phyloP scores from a whole-genome alignment of 2,888 invertebrate species.

The Himalopsyche japonica region DNA sequence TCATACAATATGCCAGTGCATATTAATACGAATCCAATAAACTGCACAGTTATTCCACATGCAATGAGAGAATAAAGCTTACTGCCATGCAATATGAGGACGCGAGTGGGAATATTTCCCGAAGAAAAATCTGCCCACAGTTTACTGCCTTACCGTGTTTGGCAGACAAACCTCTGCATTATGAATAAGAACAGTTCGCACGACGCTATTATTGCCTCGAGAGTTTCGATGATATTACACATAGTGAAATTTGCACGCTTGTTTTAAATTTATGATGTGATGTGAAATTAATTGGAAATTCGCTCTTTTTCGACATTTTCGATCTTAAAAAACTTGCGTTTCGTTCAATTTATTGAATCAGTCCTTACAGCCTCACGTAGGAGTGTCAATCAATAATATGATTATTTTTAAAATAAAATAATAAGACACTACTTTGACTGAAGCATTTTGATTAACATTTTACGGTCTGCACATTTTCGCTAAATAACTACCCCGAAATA shows the following conservation, averaged over 20 bases:
- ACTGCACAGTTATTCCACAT: neutral
- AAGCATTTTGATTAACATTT: too few species aligned
- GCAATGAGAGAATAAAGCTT: neutral
- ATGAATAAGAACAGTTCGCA: neutral
- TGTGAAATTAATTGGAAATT: too few species aligned
- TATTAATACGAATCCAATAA: neutral
- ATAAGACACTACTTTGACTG: too few species aligned
- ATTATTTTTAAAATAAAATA: too few species aligned
- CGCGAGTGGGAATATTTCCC: neutral
- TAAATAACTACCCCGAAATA: too few species aligned
- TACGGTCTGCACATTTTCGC: too few species aligned
- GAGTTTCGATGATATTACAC: neutral
- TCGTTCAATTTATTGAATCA: too few species aligned
- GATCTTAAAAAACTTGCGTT: too few species aligned
- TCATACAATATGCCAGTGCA: neutral
- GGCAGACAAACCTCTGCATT: neutral
- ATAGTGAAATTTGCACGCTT: neutral
- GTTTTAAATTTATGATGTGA: neutral
- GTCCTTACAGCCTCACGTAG: too few species aligned
- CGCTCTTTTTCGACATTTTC: too few species aligned
- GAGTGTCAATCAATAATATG: too few species aligned
- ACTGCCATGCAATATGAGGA: neutral
- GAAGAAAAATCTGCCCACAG: neutral
- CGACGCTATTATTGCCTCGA: neutral
- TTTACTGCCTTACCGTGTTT: neutral